These are phyloP conservation scores for Eclectus roratus DNA, from an alignment of 2,113 vertebrate species.

Conservation along the genomic window DNA sequence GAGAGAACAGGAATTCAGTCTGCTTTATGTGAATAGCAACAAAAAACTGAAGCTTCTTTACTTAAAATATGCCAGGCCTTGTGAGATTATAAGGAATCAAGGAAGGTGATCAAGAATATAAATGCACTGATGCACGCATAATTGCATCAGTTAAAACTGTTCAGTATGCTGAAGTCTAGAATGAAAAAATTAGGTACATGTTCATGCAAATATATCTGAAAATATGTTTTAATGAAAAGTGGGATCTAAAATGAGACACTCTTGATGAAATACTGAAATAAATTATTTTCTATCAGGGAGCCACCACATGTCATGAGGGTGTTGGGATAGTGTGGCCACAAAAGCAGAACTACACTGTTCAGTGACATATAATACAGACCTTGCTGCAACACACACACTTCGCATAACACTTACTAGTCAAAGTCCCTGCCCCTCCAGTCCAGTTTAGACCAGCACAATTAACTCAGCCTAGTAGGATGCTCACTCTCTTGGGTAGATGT, in stretches of 20 bases:
- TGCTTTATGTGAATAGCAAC: neutral
- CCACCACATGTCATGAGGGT: neutral
- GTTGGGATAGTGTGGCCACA: neutral
- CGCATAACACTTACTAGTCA: neutral
- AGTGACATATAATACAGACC: neutral
- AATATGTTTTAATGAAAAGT: neutral
- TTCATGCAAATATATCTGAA: neutral
- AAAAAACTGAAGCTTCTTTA: neutral
- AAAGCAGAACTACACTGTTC: neutral
- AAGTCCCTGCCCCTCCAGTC: neutral
- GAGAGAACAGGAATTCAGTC: neutral
- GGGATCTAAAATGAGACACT: neutral
- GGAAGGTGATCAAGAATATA: neutral
- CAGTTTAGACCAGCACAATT: neutral
- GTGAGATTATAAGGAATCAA: neutral
- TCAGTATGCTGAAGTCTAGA: neutral
- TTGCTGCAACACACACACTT: neutral
- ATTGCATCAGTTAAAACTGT: neutral
- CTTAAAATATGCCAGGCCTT: neutral
- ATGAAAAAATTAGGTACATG: neutral
- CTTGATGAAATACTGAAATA: neutral
- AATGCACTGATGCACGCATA: neutral
- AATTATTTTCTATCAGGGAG: neutral
- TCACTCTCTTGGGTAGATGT: fast-evolving
- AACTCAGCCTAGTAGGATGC: neutral